Evolutionary conservation across 2,888 invertebrate genomes (phyloP).

Genomic region (Liodrosophila aerea): DNA sequence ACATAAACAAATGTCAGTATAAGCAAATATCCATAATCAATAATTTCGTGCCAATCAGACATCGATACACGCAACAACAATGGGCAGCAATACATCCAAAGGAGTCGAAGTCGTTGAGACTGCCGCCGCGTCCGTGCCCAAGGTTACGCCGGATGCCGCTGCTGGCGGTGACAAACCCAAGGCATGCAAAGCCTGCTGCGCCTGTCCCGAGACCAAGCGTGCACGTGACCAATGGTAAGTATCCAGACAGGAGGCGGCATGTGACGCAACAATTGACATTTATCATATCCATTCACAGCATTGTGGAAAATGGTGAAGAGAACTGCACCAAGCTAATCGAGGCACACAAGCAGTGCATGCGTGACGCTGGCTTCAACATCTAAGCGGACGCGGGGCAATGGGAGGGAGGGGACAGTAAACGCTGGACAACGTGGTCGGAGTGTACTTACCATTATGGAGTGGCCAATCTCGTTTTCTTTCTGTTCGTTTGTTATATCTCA

Average conservation of each 20-base stretch:
- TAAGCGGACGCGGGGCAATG: slow-evolving; percentile 82
- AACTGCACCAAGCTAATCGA: slow-evolving; percentile 95
- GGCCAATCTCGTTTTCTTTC: slow-evolving; percentile 16
- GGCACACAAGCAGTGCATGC: slow-evolving; percentile 98
- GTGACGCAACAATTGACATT: slow-evolving; percentile 26
- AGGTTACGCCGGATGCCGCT: slow-evolving; percentile 70
- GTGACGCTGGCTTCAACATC: slow-evolving; percentile 96
- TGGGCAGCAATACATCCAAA: slow-evolving; percentile 85
- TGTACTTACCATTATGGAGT: slow-evolving; percentile 9
- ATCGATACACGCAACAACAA: slow-evolving; percentile 57
- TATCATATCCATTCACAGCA: slow-evolving; percentile 84
- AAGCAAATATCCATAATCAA: background rate
- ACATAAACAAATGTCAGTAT: slow-evolving; percentile 58
- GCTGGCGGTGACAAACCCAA: slow-evolving; percentile 85
- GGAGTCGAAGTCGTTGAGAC: slow-evolving; percentile 83
- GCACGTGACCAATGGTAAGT: slow-evolving; percentile 94
- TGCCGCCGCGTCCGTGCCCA: slow-evolving; percentile 58
- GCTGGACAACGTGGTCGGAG: slow-evolving; percentile 1
- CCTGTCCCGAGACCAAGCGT: slow-evolving; percentile 97
- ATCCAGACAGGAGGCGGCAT: background rate
- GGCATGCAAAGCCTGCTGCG: slow-evolving; percentile 94
- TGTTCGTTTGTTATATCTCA: slow-evolving; percentile 61
- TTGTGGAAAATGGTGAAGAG: slow-evolving; percentile 95
- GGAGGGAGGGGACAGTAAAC: background rate
- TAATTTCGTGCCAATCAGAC: slow-evolving; percentile 1